Base-by-base conservation (phyloP, 1,140 invertebrate genomes). In the Hirudo medicinalis region DNA sequence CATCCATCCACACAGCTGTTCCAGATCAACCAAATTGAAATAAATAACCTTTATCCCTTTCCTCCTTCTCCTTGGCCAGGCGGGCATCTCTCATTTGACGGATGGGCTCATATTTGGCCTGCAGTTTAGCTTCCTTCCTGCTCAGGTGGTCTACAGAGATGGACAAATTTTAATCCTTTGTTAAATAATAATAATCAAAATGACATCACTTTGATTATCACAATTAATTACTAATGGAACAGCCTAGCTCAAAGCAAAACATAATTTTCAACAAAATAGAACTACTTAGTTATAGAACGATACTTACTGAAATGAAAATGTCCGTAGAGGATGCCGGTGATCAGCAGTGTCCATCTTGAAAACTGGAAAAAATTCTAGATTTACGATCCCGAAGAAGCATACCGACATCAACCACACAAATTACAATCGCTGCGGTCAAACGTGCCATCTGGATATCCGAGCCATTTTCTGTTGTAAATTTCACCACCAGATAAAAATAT, bases 31-130 rank as follows among this genome's bases (percentile, higher is more conserved):
- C 9, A 49, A 49, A 49, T 1, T 32, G 60, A 63, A 27, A 63
- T 13, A 63, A 63, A 13, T 13, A 49, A 70, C 69, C 69, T 53
- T 70, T 70, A 13, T 27, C 20, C 54, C 25, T 70, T 13, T 70
- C 32, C 29, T 53, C 69, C 19, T 36, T 36, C 29, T 70, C 69
- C 32, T 49, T 70, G 32, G 69, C 69, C n/a, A 70, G 9, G 22
- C 43, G 69, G 19, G 69, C 69, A 25, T 70, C 69, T 54, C 69
- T 20, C 69, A n/a, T 70, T 49, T 70, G 32, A 25, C 69, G 40
- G 43, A 70, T 70, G n/a, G 32, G 32, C 15, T 70, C 69, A 13
- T 70, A 36, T n/a, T 25, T 25, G 32, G 69, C 69, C 69, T 70
- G 69, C 6, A 70, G 25, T 22, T 70, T 70, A 22, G 49, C 43